Conservation (phyloP, 2,113 vertebrate species). For the Sylvia atricapilla region DNA sequence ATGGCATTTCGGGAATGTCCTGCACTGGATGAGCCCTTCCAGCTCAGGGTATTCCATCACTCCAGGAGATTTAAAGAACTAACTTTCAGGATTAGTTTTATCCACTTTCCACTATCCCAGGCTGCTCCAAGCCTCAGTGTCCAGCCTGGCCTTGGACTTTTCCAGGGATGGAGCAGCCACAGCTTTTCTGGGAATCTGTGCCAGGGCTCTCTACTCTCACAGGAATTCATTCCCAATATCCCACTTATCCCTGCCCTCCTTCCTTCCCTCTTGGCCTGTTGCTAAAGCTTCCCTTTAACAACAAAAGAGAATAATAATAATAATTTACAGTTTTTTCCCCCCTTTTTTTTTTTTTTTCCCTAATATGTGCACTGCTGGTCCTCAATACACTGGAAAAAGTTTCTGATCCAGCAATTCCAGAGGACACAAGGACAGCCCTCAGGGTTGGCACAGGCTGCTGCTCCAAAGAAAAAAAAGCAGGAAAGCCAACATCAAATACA, state of each 20-base stretch:
- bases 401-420: not conserved
- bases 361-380: no score
- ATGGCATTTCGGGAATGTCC: not conserved
- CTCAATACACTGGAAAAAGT: not conserved
- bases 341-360: not conserved
- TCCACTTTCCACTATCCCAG: rapidly evolving
- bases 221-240: not conserved
- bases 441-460: not conserved
- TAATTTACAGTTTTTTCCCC: not conserved
- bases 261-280: not conserved
- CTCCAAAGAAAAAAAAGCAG: not conserved
- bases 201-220: not conserved
- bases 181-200: not conserved
- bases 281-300: not conserved
- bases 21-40: not conserved
- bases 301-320: not conserved
- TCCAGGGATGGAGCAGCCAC: not conserved
- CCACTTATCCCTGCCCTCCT: not conserved
- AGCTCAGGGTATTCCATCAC: not conserved
- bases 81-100: not conserved
- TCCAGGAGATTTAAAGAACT: not conserved
- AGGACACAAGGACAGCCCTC: not conserved
- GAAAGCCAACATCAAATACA: not conserved
- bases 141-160: not conserved
- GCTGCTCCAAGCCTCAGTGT: rapidly evolving